Evolutionary conservation across 2,113 vertebrate species (phyloP).

Genomic region (Copsychus sechellarum): DNA sequence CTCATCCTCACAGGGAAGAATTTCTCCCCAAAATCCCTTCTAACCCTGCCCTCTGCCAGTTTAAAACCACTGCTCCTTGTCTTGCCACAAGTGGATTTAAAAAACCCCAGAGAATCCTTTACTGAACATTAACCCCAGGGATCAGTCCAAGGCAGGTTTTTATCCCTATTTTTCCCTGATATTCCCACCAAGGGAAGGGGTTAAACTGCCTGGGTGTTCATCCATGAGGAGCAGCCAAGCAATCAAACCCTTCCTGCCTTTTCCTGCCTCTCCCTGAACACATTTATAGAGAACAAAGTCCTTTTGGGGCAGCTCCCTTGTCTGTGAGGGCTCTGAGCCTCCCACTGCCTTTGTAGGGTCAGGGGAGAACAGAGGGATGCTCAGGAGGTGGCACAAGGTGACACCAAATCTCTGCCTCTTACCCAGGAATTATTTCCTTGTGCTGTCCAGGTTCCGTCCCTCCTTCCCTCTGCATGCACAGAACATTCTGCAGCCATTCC

Average conservation of each 20-base stretch:
- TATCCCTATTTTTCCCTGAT: not conserved
- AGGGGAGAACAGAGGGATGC: not conserved
- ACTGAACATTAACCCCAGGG: not conserved
- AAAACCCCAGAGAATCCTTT: not conserved
- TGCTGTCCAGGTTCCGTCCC: not conserved
- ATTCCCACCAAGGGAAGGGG: not conserved
- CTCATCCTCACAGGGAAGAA: not conserved
- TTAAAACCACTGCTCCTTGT: not conserved
- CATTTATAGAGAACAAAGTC: not conserved
- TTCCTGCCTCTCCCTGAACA: not conserved
- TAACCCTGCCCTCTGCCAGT: not conserved
- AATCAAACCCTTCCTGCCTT: not conserved
- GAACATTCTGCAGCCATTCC: not conserved
- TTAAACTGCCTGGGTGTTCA: not conserved
- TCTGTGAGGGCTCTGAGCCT: not conserved
- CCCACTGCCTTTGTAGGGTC: not conserved
- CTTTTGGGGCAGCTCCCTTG: accelerated
- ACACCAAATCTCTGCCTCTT: not conserved
- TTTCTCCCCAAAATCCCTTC: not conserved
- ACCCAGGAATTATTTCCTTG: not conserved
- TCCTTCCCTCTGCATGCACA: not conserved
- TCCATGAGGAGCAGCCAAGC: not conserved
- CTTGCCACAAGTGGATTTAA: not conserved
- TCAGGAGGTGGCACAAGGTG: not conserved
- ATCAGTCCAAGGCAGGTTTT: not conserved